phyloP scores from a whole-genome alignment of 1,140 invertebrate species.

The Leptoteleia sp. region DNA sequence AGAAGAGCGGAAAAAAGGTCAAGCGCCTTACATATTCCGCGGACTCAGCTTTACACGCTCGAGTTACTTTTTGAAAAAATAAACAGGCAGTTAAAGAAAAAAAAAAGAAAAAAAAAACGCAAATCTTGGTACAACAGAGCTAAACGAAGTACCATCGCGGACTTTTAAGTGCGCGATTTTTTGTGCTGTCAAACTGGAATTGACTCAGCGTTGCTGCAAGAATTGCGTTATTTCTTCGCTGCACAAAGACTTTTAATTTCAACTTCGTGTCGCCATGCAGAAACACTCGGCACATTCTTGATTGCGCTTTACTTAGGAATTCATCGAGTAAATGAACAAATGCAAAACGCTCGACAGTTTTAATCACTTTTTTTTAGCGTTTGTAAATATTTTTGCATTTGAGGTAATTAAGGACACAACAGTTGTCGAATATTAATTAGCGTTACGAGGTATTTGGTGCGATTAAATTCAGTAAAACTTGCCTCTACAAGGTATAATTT shows the following conservation, averaged over 20 bases:
- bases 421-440: constrained; percentile 27
- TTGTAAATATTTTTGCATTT: constrained; percentile 40
- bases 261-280: constrained; percentile 28
- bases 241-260: constrained; percentile 53
- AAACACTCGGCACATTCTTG: constrained; percentile 45
- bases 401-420: constrained; percentile 26
- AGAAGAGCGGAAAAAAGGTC: constrained; percentile 43
- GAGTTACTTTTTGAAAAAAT: constrained; percentile 26
- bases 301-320: constrained; percentile 45
- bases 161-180: constrained; percentile 18
- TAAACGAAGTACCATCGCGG: constrained; percentile 34
- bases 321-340: constrained; percentile 49
- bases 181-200: constrained; percentile 33
- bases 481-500: not conserved
- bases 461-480: constrained; percentile 8
- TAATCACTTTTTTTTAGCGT: constrained; percentile 24
- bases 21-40: constrained; percentile 39
- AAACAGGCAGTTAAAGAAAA: too few relatives aligned
- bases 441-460: constrained; percentile 6
- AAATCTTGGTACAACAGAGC: constrained; percentile 20
- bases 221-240: constrained; percentile 31
- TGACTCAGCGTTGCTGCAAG: constrained; percentile 26
- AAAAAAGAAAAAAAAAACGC: too few relatives aligned
- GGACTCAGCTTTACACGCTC: constrained; percentile 26
- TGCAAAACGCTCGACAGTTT: constrained; percentile 32